Evolutionary conservation across 2,797 vertebrate species (phyloP), one percentile per base, ranked within the genome.

Genomic region (Anguilla marmorata): DNA sequence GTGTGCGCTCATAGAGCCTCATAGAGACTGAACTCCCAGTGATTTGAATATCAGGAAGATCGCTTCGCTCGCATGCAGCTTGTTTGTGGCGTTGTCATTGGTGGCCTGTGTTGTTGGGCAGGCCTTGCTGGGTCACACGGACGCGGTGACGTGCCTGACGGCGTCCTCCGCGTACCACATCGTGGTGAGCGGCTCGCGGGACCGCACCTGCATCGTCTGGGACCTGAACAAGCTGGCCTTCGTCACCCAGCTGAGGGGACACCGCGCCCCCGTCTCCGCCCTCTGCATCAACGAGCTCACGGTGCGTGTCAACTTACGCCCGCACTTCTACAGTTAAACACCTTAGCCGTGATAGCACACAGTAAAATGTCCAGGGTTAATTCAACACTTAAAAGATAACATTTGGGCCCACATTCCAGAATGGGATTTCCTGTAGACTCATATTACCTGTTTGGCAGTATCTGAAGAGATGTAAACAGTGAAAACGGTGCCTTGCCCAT

Each of bases 181-280:
- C 0, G 96, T 99, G 0, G 98, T 99, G 87, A 99, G 98, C 0
- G 99, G 99, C 41, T 99, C 99, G 0, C 95, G 98, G 14, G 99
- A 99, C 91, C 97, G 98, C 69, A 99, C 99, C 90, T 99, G 98
- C 94, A 99, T 99, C 95, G 97, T 99, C 91, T 99, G 99, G 99
- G 99, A 99, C 91, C 95, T 99, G 91, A 99, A 99, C 90, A 99
- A 98, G 90, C 97, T 99, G 0, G 97, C 98, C 0, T 99, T 99
- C 86, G 95, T 99, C 84, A 99, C 98, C 0, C 99, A 99, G 93
- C 97, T 99, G 85, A 94, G 99, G 2, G 99, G 99, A 3, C 99
- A 99, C 93, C 96, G 97, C 30, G 98, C 98, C 1, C 98, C 99
- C 0, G 97, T 99, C 72, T 99, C 98, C 0, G 98, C 99, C 0